These are phyloP conservation scores for Escarpia spicata DNA, from an alignment of 2,888 invertebrate species.

Conservation along the genomic window DNA sequence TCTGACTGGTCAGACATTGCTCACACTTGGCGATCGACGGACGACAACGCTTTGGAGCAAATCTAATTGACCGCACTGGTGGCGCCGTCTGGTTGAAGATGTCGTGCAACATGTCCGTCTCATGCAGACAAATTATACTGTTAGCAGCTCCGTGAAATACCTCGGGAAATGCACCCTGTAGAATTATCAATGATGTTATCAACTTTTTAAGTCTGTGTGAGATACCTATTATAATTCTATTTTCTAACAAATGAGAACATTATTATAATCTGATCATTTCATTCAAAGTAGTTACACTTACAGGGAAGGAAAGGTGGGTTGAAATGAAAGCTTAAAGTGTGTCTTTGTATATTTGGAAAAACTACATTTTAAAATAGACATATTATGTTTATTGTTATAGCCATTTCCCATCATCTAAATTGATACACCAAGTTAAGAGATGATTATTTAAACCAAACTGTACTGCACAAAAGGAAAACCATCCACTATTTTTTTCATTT, in stretches of 20 bases:
- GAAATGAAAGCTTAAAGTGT: background rate
- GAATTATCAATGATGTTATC: background rate
- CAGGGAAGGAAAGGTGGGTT: background rate
- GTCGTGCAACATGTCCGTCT: constrained; percentile 27
- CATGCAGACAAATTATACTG: constrained; percentile 38
- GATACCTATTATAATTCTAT: background rate
- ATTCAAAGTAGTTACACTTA: background rate
- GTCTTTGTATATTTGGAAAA: background rate
- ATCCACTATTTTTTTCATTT: background rate
- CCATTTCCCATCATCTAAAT: background rate
- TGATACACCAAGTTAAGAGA: background rate
- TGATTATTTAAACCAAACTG: too few species aligned
- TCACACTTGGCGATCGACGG: constrained; percentile 30
- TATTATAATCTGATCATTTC: background rate
- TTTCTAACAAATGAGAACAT: background rate
- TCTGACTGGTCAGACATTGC: constrained; percentile 32
- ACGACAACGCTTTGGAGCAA: constrained; percentile 34
- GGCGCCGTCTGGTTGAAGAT: constrained; percentile 36
- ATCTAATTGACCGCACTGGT: constrained; percentile 33
- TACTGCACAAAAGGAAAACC: too few species aligned
- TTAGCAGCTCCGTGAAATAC: constrained; percentile 33
- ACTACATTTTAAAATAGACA: background rate
- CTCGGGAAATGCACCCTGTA: constrained; percentile 39
- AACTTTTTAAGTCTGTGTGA: background rate
- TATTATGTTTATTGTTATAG: background rate